Evolutionary conservation across 2,113 vertebrate species (phyloP), one percentile per base, ranked within the genome.

Genomic region (Planiliza haematocheilus): DNA sequence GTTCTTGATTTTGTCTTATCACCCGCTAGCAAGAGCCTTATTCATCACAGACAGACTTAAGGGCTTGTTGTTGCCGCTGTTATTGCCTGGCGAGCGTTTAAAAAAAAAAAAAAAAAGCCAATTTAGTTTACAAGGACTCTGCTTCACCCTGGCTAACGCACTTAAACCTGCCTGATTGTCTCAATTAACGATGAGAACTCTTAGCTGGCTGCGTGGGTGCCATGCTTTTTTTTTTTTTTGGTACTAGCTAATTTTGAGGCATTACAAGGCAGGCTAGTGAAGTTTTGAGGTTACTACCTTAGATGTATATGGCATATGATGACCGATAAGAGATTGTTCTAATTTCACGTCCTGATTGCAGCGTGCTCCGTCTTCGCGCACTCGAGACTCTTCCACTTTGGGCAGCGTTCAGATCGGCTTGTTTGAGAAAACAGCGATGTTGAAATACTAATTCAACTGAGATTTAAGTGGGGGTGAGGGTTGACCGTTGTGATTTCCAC

Each of bases 81-180:
- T 76, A 81, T 79, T 81, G 56, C 13, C 17, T 50, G 52, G 12
- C 8, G 30, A 85, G 67, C 62, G 60, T 62, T 30, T 10, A 75
- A 78, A 75, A 41, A 43, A 75, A 41, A 12, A 75, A 78, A 75
- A 41, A 43, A 75, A 41, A 43, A 56, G 70, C 57, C 55, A 67
- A 83, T 86, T 68, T 56, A 48, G 49, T 68, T 57, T 16, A 61
- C 36, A 71, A 88, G 88, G 52, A 65, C 79, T 70, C 24, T 16
- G 41, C 62, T n/a, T 45, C 43, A 14, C 43, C 39, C 36, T 75
- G 17, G 20, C 14, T 61, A 10, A 61, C n/a, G 38, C 51, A 57
- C 68, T 74, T 76, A 52, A n/a, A 69, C 76, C 63, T 67, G 58
- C 34, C 62, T 84, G 80, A 84, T 85, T 88, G 55, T 65, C 39